Evolutionary conservation across 2,113 vertebrate species (phyloP).

Genomic region (Cricetomys ansorgei): DNA sequence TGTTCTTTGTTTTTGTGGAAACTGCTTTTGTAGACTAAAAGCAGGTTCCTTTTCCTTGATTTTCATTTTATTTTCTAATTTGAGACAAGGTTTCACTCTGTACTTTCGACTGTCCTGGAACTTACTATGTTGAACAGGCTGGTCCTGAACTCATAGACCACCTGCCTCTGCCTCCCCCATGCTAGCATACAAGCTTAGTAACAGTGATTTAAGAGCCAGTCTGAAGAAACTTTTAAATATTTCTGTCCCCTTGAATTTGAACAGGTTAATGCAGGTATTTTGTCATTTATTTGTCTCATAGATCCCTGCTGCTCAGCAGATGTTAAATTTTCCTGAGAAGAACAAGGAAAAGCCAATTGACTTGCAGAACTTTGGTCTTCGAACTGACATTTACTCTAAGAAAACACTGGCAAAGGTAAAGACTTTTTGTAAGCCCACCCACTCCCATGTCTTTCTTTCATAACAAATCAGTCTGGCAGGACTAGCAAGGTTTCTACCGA

Average conservation of each 20-base stretch:
- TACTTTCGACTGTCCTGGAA: not conserved
- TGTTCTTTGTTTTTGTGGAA: not conserved
- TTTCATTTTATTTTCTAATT: not conserved
- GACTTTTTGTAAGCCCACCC: not conserved
- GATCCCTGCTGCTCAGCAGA: constrained; percentile 95
- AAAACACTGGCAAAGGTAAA: constrained; percentile 95
- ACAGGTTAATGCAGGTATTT: accelerated
- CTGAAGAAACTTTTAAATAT: not conserved
- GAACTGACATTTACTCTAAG: constrained; percentile 96
- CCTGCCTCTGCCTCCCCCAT: not conserved
- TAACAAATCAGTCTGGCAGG: not conserved
- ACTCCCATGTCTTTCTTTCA: not conserved
- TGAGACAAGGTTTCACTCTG: not conserved
- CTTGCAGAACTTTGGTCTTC: constrained; percentile 97
- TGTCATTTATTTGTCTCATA: constrained; percentile 72
- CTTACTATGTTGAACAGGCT: not conserved
- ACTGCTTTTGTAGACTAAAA: not conserved
- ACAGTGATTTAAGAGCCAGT: not conserved
- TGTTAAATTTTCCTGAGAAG: constrained; percentile 96
- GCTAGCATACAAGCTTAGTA: not conserved
- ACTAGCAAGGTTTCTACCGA: not conserved
- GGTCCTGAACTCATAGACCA: not conserved
- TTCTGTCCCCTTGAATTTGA: not conserved
- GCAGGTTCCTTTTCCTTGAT: not conserved
- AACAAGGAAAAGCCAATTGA: constrained; percentile 95